Conservation (phyloP, 2,113 vertebrate species). For the Hypocryptadius cinnamomeus region DNA sequence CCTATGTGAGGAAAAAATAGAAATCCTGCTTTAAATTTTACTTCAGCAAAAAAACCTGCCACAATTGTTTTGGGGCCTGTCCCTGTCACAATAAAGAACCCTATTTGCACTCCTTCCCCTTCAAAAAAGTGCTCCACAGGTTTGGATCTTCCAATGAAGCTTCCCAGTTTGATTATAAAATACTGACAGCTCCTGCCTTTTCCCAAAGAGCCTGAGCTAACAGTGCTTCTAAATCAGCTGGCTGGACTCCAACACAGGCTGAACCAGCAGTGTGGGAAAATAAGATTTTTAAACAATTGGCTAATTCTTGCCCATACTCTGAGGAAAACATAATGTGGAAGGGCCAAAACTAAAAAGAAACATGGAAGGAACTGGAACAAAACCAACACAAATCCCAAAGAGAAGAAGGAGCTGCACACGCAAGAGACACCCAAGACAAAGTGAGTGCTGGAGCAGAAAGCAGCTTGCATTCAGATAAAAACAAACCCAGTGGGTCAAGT, state of each 20-base stretch:
- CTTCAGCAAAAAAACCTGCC: background rate
- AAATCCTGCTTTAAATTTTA: background rate
- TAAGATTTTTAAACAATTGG: background rate
- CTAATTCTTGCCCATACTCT: background rate
- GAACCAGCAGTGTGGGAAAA: background rate
- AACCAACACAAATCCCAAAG: conserved; percentile 16
- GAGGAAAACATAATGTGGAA: background rate
- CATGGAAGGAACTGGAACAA: background rate
- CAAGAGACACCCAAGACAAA: background rate
- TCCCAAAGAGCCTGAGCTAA: background rate
- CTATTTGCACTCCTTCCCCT: background rate
- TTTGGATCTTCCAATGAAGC: background rate
- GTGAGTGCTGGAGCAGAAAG: conserved; percentile 11
- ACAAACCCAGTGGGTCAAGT: conserved; percentile 52
- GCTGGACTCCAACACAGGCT: background rate
- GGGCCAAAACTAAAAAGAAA: background rate
- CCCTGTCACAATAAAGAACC: background rate
- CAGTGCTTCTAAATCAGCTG: background rate
- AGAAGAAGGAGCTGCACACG: conserved; percentile 30
- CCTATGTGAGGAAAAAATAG: background rate
- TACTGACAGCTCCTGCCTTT: background rate
- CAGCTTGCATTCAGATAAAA: conserved; percentile 40
- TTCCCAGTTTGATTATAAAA: background rate
- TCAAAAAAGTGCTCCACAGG: background rate
- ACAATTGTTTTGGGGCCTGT: background rate